phyloP scores from a whole-genome alignment of 2,113 vertebrate species.

The Osmerus mordax region DNA sequence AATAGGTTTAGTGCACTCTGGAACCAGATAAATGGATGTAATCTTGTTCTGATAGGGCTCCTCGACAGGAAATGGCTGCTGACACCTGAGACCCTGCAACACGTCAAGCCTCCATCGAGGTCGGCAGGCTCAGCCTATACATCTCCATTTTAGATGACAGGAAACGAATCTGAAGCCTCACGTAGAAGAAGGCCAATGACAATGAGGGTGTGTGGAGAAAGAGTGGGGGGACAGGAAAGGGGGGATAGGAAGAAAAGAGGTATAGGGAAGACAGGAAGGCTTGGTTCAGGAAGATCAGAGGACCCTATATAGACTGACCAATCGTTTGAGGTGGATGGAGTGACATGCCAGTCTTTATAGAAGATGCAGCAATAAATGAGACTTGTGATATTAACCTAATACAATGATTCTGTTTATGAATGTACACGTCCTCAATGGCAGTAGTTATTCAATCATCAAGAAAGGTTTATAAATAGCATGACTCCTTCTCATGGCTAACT shows the following conservation, averaged over 20 bases:
- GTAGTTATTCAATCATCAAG: no score
- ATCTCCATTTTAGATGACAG: conserved; percentile 73
- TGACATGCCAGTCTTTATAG: not conserved
- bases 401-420: no score
- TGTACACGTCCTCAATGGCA: no score
- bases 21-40: conserved; percentile 77
- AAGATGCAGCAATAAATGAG: no score
- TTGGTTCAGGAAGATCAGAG: not conserved
- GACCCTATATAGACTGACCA: conserved; percentile 30
- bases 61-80: conserved; percentile 68
- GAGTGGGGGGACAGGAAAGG: conserved; percentile 39
- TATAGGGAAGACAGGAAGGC: not conserved
- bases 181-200: conserved; percentile 29
- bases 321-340: conserved; percentile 42
- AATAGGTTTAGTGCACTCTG: conserved; percentile 70
- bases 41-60: conserved; percentile 68
- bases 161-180: conserved; percentile 57
- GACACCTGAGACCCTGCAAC: conserved; percentile 74
- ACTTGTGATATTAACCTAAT: no score
- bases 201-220: conserved; percentile 38
- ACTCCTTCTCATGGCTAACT: no score
- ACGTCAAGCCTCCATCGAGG: conserved; percentile 62
- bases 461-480: no score
- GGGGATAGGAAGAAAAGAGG: conserved; percentile 34
- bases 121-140: conserved; percentile 49